These are phyloP conservation scores for Endomychus coccineus DNA, from an alignment of 2,888 invertebrate genomes.

Conservation along the genomic window DNA sequence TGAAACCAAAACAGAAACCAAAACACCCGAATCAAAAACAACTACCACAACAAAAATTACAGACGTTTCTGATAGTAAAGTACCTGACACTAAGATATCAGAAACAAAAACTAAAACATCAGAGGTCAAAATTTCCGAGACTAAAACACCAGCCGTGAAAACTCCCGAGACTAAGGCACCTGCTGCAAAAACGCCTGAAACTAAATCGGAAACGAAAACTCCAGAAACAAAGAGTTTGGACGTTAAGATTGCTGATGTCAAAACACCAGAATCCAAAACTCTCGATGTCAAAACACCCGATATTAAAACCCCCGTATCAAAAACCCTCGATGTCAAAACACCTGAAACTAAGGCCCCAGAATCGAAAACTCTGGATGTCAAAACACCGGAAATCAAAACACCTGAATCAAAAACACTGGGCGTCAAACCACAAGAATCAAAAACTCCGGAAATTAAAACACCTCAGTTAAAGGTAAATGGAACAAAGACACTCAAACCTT, in stretches of 20 bases:
- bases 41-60: too few relatives aligned
- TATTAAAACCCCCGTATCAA: slow-evolving; percentile 34
- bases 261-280: slow-evolving; percentile 18
- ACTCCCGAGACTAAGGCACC: too few relatives aligned
- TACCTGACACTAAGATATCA: too few relatives aligned
- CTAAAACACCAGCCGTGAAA: slow-evolving; percentile 12
- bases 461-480: too few relatives aligned
- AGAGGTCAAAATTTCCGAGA: slow-evolving; percentile 39
- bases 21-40: too few relatives aligned
- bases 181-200: slow-evolving; percentile 42
- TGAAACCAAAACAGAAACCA: too few relatives aligned
- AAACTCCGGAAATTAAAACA: too few relatives aligned
- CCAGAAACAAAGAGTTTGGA: slow-evolving; percentile 20
- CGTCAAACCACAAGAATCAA: too few relatives aligned
- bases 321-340: slow-evolving; percentile 25
- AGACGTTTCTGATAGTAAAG: too few relatives aligned
- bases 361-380: slow-evolving; percentile 18
- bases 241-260: slow-evolving; percentile 19
- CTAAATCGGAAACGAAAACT: slow-evolving; percentile 14
- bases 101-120: slow-evolving; percentile 41
- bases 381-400: slow-evolving; percentile 20
- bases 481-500: too few relatives aligned
- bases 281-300: slow-evolving; percentile 22
- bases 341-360: slow-evolving; percentile 17
- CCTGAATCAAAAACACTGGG: slow-evolving; percentile 18